Evolutionary conservation across 2,797 vertebrate species (phyloP).

Genomic region (Galagoides demidoff): DNA sequence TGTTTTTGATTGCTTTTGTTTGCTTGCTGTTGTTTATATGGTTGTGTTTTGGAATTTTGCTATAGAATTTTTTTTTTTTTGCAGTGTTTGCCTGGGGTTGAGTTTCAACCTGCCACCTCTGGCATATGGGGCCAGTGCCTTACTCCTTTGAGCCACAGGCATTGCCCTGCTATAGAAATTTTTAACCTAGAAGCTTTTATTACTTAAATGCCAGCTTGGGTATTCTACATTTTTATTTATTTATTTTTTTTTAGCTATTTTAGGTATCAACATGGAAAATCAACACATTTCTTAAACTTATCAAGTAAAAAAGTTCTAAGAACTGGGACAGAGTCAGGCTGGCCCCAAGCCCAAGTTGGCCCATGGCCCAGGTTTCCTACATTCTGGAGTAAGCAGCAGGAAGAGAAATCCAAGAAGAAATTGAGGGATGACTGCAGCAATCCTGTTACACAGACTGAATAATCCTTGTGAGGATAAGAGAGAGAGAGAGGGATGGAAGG

Average conservation of each 20-base stretch:
- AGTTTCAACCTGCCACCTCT: too few relatives aligned
- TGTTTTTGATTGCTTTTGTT: not conserved
- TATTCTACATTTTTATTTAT: not conserved
- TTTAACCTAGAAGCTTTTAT: not conserved
- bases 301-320: not conserved
- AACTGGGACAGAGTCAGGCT: too few relatives aligned
- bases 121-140: too few relatives aligned
- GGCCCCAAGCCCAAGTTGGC: not conserved
- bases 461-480: rapidly evolving
- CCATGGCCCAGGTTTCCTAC: not conserved
- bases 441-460: not conserved
- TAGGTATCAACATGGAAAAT: not conserved
- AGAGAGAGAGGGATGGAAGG: too few relatives aligned
- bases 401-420: not conserved
- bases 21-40: not conserved
- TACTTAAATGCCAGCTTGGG: not conserved
- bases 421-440: not conserved
- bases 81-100: too few relatives aligned
- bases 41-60: not conserved
- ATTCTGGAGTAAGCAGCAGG: not conserved
- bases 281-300: not conserved
- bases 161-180: not conserved
- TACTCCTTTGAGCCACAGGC: too few relatives aligned
- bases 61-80: not conserved
- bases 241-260: not conserved